phyloP scores from a whole-genome alignment of 1,140 invertebrate genomes.

The Tenebrio molitor region DNA sequence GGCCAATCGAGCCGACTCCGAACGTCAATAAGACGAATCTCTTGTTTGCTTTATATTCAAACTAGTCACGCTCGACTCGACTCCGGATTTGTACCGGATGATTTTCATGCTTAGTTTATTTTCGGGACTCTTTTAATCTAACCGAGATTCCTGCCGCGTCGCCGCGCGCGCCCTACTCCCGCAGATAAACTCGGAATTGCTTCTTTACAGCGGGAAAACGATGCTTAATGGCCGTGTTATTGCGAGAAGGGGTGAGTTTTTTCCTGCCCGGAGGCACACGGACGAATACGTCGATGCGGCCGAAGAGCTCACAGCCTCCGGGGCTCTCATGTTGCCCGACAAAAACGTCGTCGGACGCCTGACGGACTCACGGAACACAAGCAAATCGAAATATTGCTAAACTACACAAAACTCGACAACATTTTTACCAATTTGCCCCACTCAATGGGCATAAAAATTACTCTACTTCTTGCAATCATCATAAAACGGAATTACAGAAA shows the following conservation, averaged over 20 bases:
- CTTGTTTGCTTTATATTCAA: constrained; percentile 47
- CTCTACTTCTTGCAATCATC: too few species aligned
- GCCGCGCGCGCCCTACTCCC: constrained; percentile 7
- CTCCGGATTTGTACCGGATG: constrained; percentile 40
- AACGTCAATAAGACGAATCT: constrained; percentile 44
- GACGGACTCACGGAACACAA: too few species aligned
- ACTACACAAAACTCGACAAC: too few species aligned
- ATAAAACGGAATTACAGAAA: too few species aligned
- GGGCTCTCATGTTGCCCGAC: too few species aligned
- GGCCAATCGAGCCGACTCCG: constrained; percentile 44
- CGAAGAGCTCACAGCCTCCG: too few species aligned
- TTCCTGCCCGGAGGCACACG: neutral
- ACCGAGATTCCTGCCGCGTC: constrained; percentile 31
- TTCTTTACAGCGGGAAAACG: constrained; percentile 28
- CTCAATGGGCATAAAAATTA: too few species aligned
- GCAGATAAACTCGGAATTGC: constrained; percentile 38
- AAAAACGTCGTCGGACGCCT: too few species aligned
- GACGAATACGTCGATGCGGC: neutral
- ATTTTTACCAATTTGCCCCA: too few species aligned
- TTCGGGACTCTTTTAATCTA: constrained; percentile 46
- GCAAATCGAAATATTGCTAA: too few species aligned
- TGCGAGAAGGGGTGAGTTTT: constrained; percentile 11
- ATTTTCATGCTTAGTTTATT: constrained; percentile 50
- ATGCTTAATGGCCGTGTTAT: constrained; percentile 34
- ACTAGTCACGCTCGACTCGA: constrained; percentile 43